Conservation (phyloP, 2,113 vertebrate species). For the Loxodonta africana region DNA sequence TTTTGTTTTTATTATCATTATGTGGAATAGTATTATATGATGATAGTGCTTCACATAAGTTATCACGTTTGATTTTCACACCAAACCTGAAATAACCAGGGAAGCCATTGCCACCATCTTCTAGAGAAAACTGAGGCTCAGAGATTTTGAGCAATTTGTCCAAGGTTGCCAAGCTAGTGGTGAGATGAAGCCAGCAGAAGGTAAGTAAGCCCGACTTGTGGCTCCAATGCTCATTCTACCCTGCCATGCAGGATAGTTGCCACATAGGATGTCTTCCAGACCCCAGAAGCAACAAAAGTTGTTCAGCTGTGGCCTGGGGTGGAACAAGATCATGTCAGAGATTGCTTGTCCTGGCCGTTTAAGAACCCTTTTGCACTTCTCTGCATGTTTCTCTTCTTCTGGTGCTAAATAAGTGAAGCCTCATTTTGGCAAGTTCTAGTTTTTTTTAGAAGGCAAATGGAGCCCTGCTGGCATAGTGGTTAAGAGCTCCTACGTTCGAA, state of each 20-base stretch:
- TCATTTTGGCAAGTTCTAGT: not conserved
- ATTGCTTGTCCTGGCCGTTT: too few relatives aligned
- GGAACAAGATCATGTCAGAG: not conserved
- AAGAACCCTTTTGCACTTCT: not conserved
- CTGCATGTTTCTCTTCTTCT: not conserved
- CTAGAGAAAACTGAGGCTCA: not conserved
- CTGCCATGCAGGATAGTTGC: not conserved
- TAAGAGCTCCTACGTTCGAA: not conserved
- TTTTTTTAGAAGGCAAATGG: too few relatives aligned
- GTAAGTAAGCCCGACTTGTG: not conserved
- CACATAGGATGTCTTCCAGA: not conserved
- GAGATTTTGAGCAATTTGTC: not conserved
- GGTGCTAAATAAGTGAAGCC: not conserved
- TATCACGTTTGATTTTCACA: not conserved
- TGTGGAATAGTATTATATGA: not conserved
- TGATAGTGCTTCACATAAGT: not conserved
- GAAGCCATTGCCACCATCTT: not conserved
- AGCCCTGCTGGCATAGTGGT: too few relatives aligned
- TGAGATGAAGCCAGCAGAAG: not conserved
- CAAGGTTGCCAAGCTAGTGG: too few relatives aligned
- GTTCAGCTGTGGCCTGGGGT: not conserved
- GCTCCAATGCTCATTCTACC: not conserved
- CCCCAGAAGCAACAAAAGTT: not conserved
- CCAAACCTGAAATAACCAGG: not conserved
- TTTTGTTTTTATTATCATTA: slow-evolving; percentile 3